phyloP scores from a whole-genome alignment of 1,140 invertebrate species.

The Gryllus bimaculatus region DNA sequence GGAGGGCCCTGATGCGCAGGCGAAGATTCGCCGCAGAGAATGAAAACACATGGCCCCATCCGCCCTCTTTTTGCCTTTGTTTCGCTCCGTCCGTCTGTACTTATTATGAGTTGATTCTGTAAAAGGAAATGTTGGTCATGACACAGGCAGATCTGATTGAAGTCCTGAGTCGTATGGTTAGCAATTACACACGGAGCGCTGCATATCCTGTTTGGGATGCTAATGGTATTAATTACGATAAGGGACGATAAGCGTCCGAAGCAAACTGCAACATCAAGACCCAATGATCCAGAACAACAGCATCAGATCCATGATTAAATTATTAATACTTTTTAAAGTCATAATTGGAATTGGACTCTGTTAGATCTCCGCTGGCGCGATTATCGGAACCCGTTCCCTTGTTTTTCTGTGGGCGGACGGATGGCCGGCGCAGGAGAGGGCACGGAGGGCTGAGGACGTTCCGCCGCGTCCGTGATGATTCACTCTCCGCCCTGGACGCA shows the following conservation, averaged over 20 bases:
- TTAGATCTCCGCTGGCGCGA: neutral
- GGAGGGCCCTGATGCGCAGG: neutral
- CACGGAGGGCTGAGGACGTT: neutral
- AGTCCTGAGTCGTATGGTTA: neutral
- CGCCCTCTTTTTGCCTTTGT: neutral
- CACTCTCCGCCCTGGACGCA: no score
- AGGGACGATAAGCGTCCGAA: neutral
- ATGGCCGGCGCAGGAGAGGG: neutral
- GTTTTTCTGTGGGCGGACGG: neutral
- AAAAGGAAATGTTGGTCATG: neutral
- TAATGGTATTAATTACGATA: slow-evolving; percentile 2
- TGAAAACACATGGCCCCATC: neutral
- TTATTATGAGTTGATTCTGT: neutral
- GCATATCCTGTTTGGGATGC: slow-evolving; percentile 3
- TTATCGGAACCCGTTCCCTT: neutral
- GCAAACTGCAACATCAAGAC: neutral
- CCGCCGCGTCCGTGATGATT: no score
- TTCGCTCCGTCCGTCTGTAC: neutral
- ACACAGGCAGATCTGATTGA: neutral
- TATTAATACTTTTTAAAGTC: slow-evolving; percentile 1
- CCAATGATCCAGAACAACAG: slow-evolving; percentile 3
- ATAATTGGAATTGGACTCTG: slow-evolving; percentile 1
- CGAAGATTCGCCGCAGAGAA: neutral
- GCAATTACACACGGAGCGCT: neutral
- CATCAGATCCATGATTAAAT: neutral